Evolutionary conservation across 2,888 invertebrate genomes (phyloP).

Genomic region (Prosopocoilus inquinatus): DNA sequence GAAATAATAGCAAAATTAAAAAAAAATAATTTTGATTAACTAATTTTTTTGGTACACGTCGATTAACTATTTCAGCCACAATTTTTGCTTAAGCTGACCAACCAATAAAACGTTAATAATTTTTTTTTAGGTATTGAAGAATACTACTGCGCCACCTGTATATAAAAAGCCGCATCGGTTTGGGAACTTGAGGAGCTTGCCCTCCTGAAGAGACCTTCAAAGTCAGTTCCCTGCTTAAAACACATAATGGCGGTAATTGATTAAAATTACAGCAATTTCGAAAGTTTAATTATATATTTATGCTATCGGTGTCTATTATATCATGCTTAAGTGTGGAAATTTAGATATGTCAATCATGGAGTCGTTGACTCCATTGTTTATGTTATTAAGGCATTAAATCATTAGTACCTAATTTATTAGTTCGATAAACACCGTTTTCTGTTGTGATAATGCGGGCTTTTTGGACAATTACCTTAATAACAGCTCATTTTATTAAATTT

Average conservation of each 20-base stretch:
- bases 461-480: slow-evolving; percentile 12
- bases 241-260: slow-evolving; percentile 39
- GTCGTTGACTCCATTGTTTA: slow-evolving; percentile 8
- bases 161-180: not conserved
- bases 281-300: slow-evolving; percentile 47
- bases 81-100: too few relatives aligned
- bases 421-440: slow-evolving; percentile 15
- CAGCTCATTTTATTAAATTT: slow-evolving; percentile 2
- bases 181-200: too few relatives aligned
- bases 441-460: slow-evolving; percentile 5
- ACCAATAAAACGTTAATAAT: too few relatives aligned
- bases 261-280: slow-evolving; percentile 50
- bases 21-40: too few relatives aligned
- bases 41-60: too few relatives aligned
- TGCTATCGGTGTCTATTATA: slow-evolving; percentile 44
- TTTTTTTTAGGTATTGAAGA: too few relatives aligned
- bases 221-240: slow-evolving; percentile 18
- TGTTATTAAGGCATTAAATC: slow-evolving; percentile 42
- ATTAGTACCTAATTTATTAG: slow-evolving; percentile 30
- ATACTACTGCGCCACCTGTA: slow-evolving; percentile 7
- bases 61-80: too few relatives aligned
- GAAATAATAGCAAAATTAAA: too few relatives aligned
- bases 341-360: slow-evolving; percentile 45
- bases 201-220: slow-evolving; percentile 12
- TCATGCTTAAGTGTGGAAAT: slow-evolving; percentile 42